Conservation (phyloP, 2,113 vertebrate genomes). For the Mus spicilegus region DNA sequence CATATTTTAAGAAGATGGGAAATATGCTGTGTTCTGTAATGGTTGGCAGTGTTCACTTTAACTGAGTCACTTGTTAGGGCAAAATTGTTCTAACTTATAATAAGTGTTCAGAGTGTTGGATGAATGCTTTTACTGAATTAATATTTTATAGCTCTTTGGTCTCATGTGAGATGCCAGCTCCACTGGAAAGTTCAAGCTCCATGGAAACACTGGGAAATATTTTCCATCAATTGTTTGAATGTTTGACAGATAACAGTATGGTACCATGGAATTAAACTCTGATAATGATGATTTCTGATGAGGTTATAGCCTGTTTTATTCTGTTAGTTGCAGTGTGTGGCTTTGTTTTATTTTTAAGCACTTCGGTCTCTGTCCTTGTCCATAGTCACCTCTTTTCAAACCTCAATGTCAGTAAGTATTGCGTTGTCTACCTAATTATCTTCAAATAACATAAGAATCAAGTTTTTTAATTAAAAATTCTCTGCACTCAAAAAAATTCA, state of each 20-base stretch:
- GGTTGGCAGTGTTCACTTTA: conserved; percentile 73
- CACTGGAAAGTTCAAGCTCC: conserved; percentile 85
- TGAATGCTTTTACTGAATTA: conserved; percentile 83
- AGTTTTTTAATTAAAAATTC: conserved; percentile 25
- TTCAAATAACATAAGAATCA: conserved; percentile 8
- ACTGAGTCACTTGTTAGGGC: conserved; percentile 71
- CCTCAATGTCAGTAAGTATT: not conserved
- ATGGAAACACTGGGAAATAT: conserved; percentile 88
- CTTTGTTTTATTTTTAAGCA: conserved; percentile 74
- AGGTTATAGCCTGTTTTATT: conserved; percentile 68
- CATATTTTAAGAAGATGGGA: conserved; percentile 39
- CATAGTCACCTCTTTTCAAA: conserved; percentile 51
- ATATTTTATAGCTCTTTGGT: conserved; percentile 84
- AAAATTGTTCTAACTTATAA: conserved; percentile 77
- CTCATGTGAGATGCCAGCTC: conserved; percentile 88
- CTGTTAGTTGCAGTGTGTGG: conserved; percentile 24
- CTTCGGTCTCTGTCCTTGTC: conserved; percentile 52
- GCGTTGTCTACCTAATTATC: not conserved
- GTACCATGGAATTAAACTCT: conserved; percentile 81
- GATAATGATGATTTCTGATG: conserved; percentile 81
- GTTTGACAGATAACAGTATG: conserved; percentile 87
- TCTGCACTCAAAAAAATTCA: conserved; percentile 23
- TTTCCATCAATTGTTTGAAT: conserved; percentile 86
- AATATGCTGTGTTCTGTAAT: conserved; percentile 59
- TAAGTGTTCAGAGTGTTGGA: conserved; percentile 81